A percentile compares a stretch with the other conserved stretches of the same genome.
Conservation (phyloP, 2,888 invertebrate genomes). For the Ypsolopha scabrella region DNA sequence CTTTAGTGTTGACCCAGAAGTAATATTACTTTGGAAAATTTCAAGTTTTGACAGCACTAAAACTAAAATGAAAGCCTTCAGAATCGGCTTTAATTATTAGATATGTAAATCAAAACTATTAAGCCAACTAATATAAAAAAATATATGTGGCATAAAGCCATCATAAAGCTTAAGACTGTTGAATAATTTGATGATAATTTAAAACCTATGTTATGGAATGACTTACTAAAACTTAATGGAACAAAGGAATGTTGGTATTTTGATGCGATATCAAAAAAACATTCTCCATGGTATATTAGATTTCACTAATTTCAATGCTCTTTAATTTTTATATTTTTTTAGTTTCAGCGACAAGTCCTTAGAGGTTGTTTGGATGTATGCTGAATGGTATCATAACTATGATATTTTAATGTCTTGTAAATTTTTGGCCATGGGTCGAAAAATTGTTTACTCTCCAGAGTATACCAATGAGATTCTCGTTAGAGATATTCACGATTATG, state of each 20-base stretch:
- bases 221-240: too few species aligned
- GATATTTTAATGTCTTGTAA: slow-evolving; percentile 44
- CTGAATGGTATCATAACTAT: slow-evolving; percentile 49
- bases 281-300: background rate
- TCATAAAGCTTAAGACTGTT: too few species aligned
- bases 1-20: too few species aligned
- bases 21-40: too few species aligned
- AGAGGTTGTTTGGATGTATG: slow-evolving; percentile 30
- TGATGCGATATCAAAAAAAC: background rate
- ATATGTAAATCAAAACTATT: too few species aligned
- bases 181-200: too few species aligned
- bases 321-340: background rate
- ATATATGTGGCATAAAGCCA: too few species aligned
- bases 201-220: too few species aligned
- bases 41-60: too few species aligned
- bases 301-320: background rate
- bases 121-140: too few species aligned
- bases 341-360: slow-evolving; percentile 33
- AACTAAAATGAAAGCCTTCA: too few species aligned
- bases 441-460: slow-evolving; percentile 29
- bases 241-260: background rate
- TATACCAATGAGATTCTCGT: slow-evolving; percentile 19
- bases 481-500: slow-evolving; percentile 24
- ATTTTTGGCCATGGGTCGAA: slow-evolving; percentile 35
- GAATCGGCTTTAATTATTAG: too few species aligned